Conservation (phyloP, 2,888 invertebrate genomes). For the Nymphalis c-album region DNA sequence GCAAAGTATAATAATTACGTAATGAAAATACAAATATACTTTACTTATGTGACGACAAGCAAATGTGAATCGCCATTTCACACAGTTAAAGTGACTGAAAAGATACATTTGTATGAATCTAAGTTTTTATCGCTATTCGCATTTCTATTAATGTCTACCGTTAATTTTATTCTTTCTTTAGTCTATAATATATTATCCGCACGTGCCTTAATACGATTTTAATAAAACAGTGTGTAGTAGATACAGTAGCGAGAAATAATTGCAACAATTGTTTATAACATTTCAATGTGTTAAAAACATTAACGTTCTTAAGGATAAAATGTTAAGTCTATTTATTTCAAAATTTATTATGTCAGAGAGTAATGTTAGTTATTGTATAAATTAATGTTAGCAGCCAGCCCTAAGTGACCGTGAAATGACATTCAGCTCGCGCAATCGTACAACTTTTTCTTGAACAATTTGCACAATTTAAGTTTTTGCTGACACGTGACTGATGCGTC, state of each 20-base stretch:
- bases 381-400: slow-evolving; percentile 39
- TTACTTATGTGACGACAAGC: too few species aligned
- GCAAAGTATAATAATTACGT: too few species aligned
- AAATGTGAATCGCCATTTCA: neutral
- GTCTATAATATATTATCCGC: neutral
- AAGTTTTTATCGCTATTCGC: neutral
- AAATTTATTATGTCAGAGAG: slow-evolving; percentile 17
- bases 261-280: slow-evolving; percentile 1
- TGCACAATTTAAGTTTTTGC: slow-evolving; percentile 43
- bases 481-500: slow-evolving; percentile 46
- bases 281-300: slow-evolving; percentile 17
- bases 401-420: slow-evolving; percentile 69
- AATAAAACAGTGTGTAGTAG: neutral
- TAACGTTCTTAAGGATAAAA: slow-evolving; percentile 10
- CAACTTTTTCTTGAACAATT: slow-evolving; percentile 26
- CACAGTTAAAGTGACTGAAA: neutral
- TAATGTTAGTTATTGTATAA: slow-evolving; percentile 26
- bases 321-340: slow-evolving; percentile 20
- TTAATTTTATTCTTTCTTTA: neutral
- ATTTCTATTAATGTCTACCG: neutral
- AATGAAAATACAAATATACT: too few species aligned
- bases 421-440: slow-evolving; percentile 46
- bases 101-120: neutral
- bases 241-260: slow-evolving; percentile 1
- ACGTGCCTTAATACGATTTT: neutral